These are phyloP conservation scores for Tenebrio molitor DNA, from an alignment of 1,140 invertebrate genomes.

Conservation along the genomic window DNA sequence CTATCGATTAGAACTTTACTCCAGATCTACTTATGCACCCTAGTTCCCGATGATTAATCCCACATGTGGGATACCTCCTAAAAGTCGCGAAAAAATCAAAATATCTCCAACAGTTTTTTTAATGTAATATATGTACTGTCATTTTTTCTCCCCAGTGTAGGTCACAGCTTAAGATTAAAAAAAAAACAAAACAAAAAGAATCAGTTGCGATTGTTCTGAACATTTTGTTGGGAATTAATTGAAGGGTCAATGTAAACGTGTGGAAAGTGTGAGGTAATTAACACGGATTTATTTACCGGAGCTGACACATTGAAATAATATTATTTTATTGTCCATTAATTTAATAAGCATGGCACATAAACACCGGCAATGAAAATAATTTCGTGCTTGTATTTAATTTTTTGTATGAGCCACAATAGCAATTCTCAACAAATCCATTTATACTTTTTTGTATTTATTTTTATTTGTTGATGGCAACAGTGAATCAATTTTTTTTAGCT, in stretches of 20 bases:
- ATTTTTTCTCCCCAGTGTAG: too few relatives aligned
- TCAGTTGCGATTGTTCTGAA: too few relatives aligned
- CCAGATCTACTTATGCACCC: slow-evolving; percentile 8
- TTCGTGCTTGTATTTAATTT: background rate
- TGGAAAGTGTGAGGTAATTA: background rate
- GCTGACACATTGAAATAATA: background rate
- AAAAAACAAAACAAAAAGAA: too few relatives aligned
- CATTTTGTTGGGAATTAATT: too few relatives aligned
- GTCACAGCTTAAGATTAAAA: too few relatives aligned
- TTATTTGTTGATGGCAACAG: too few relatives aligned
- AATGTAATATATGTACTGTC: too few relatives aligned
- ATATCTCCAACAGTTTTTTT: too few relatives aligned
- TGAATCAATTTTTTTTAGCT: too few relatives aligned
- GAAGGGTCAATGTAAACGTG: too few relatives aligned
- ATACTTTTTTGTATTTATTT: too few relatives aligned
- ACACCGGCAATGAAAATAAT: background rate
- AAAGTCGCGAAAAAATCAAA: slow-evolving; percentile 3
- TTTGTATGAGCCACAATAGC: background rate
- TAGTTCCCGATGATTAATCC: slow-evolving; percentile 10
- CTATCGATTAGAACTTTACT: slow-evolving; percentile 35
- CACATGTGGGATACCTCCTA: slow-evolving; percentile 8
- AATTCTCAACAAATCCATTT: too few relatives aligned
- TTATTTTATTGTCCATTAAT: slow-evolving; percentile 1
- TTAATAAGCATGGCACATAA: background rate
- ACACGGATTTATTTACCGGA: background rate